Evolutionary conservation across 2,888 invertebrate species (phyloP), one percentile per base, ranked within the genome.

Genomic region (Nematopogon swammerdamellus): DNA sequence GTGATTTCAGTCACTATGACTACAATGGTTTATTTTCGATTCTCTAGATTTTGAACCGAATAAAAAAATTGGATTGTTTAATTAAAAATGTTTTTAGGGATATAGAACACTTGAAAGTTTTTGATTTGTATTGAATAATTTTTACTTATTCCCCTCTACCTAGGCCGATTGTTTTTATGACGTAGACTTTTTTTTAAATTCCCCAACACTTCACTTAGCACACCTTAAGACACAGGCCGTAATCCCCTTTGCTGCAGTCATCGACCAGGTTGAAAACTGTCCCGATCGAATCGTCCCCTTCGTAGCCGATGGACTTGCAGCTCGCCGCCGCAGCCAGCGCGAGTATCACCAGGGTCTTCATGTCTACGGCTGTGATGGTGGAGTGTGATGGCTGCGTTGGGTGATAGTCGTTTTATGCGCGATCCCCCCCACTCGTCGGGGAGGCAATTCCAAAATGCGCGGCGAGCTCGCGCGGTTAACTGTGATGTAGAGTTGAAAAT

Each of bases 161-260:
- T 25, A 25, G n/a, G n/a, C n/a, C n/a, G n/a, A n/a, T n/a, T n/a
- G n/a, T n/a, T n/a, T n/a, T n/a, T n/a, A n/a, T n/a, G n/a, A n/a
- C n/a, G n/a, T n/a, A n/a, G 16, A 43, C 6, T 43, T 43, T 5
- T 6, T n/a, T 43, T 43, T 17, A 44, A 44, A 3, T 44, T 8
- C 17, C 18, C 44, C 44, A 44, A 43, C 19, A 46, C 46, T 29
- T n/a, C 63, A 65, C 67, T 61, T 47, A 46, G 70, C 77, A 82
- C 82, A 89, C 89, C 85, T 90, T 90, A 56, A 89, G 70, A 63
- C 89, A 90, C 70, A 88, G 75, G 54, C 85, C 77, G 64, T 88
- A 74, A 58, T 87, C 85, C 61, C 83, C 83, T 54, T 85, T 84
- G 48, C 85, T 85, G 68, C 90, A 90, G 60, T 84, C 84, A 67